phyloP scores from a whole-genome alignment of 64 coral and sea anemone species.

The Montipora cactus region DNA sequence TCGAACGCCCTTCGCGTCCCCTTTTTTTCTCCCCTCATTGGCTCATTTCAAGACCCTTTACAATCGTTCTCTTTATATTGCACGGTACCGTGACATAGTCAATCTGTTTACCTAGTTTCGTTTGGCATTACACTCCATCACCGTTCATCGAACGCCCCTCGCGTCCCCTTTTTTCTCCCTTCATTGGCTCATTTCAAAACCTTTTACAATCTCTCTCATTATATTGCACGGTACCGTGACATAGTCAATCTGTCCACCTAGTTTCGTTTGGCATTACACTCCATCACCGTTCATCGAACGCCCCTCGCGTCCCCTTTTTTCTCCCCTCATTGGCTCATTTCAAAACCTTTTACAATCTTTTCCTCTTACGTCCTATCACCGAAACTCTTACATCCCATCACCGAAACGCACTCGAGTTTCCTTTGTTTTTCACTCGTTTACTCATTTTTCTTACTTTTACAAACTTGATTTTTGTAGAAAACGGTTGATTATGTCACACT shows the following conservation, averaged over 20 bases:
- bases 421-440: too few relatives aligned
- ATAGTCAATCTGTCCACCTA: background rate
- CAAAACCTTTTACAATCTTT: too few relatives aligned
- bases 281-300: background rate
- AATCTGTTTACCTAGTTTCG: background rate
- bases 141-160: background rate
- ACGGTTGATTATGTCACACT: too few relatives aligned
- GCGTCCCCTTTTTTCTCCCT: background rate
- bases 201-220: too few relatives aligned
- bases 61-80: too few relatives aligned
- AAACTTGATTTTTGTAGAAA: too few relatives aligned
- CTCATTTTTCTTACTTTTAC: too few relatives aligned
- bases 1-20: background rate
- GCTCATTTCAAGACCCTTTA: too few relatives aligned
- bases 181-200: too few relatives aligned
- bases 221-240: background rate
- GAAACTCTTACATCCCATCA: too few relatives aligned
- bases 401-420: too few relatives aligned
- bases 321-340: background rate
- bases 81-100: background rate
- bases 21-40: background rate
- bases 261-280: background rate
- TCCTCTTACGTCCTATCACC: too few relatives aligned
- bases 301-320: background rate
- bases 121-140: background rate